A percentile compares a stretch with the other conserved stretches of the same genome.
Conservation (phyloP, 2,113 vertebrate genomes). For the Sphaerodactylus townsendi region DNA sequence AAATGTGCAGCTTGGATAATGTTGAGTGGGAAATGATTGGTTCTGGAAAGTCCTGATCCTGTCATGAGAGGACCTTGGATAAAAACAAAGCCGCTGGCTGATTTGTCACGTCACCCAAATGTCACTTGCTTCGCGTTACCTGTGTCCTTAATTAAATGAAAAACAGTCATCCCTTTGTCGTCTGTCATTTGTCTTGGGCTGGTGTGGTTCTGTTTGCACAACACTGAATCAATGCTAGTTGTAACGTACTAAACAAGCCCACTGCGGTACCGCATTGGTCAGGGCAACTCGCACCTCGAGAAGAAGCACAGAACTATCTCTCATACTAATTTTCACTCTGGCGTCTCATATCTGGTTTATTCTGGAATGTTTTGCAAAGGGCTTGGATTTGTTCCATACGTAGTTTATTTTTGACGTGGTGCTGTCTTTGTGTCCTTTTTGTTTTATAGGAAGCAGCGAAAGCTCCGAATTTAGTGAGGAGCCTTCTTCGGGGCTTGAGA, state of each 20-base stretch:
- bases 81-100: neutral
- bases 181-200: neutral
- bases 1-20: neutral
- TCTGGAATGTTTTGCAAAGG: conserved; percentile 23
- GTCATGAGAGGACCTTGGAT: neutral
- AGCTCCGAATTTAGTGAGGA: conserved; percentile 95
- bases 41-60: neutral
- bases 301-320: conserved; percentile 1
- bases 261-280: neutral
- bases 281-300: neutral
- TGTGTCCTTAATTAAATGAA: conserved; percentile 25
- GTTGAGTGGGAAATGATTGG: neutral
- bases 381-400: conserved; percentile 14
- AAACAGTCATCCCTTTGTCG: neutral
- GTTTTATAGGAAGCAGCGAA: conserved; percentile 90
- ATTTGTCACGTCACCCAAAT: neutral
- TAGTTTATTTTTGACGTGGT: conserved; percentile 45
- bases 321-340: neutral
- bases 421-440: conserved; percentile 68
- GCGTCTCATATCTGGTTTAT: conserved; percentile 13
- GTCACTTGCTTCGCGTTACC: neutral
- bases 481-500: conserved; percentile 87
- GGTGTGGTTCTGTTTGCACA: neutral
- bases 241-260: neutral
- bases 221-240: neutral